Conservation (phyloP, 2,113 vertebrate species). For the crab-eating macaque (Macaca fascicularis) region DNA sequence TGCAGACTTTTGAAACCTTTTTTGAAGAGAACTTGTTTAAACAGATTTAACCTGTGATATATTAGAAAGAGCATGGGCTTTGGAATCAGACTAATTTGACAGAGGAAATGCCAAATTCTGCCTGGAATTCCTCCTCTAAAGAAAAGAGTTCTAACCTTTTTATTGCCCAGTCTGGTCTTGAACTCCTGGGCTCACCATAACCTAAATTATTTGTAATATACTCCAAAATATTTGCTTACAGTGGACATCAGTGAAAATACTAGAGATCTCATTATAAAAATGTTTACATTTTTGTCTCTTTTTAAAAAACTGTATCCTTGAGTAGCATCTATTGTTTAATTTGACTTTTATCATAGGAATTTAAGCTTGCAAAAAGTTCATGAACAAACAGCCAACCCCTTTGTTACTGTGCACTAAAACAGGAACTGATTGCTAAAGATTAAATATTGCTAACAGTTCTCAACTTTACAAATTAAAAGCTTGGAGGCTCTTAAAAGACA, state of each 20-base stretch:
- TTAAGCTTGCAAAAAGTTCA: neutral
- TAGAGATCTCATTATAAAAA: neutral
- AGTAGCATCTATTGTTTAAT: neutral
- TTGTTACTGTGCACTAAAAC: neutral
- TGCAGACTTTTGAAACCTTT: neutral
- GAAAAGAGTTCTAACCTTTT: neutral
- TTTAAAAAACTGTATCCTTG: neutral
- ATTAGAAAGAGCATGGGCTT: neutral
- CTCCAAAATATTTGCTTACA: neutral
- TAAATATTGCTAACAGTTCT: neutral
- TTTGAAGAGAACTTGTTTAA: neutral
- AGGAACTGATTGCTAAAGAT: neutral
- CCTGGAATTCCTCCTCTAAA: neutral
- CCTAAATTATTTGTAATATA: neutral
- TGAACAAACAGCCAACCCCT: neutral
- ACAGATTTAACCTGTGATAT: neutral
- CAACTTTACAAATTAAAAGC: slow-evolving; percentile 6
- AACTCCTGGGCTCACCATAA: neutral
- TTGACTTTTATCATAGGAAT: neutral
- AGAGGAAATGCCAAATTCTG: neutral
- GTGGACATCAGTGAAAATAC: neutral
- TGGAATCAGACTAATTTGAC: neutral
- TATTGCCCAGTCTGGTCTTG: too few relatives aligned
- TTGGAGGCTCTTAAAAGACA: neutral
- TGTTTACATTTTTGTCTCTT: neutral